Conservation (phyloP, 1,140 invertebrate species). For the Temnothorax nylanderi region DNA sequence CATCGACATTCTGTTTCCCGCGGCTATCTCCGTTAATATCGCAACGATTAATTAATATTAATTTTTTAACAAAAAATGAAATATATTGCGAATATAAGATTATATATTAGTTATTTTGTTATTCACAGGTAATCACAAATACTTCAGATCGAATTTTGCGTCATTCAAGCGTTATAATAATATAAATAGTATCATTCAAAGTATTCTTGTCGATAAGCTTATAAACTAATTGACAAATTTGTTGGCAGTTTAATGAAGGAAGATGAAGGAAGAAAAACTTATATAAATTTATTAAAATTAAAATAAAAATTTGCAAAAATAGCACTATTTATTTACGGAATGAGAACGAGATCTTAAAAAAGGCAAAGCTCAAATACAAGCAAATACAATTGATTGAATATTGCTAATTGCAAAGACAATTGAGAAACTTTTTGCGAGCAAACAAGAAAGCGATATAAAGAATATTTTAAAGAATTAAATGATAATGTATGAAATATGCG, state of each 20-base stretch:
- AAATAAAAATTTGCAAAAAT: neutral
- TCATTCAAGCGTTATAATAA: constrained; percentile 3
- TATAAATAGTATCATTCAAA: constrained; percentile 31
- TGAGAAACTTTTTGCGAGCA: neutral
- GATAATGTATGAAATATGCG: constrained; percentile 6
- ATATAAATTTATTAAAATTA: neutral
- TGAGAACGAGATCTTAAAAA: no score
- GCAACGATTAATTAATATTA: neutral
- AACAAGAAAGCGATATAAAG: neutral
- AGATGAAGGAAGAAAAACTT: no score
- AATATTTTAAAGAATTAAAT: constrained; percentile 20
- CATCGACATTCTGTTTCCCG: neutral
- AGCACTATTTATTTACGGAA: neutral
- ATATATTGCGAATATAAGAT: neutral
- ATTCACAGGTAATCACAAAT: neutral
- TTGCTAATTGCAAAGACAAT: neutral
- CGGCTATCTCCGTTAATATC: neutral
- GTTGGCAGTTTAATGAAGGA: neutral
- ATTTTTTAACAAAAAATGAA: neutral
- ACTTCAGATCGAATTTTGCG: neutral
- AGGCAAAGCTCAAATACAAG: no score
- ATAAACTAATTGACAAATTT: constrained; percentile 38
- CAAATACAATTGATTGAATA: neutral
- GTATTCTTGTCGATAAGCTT: constrained; percentile 30
- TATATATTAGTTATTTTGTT: neutral